Percentiles rank a stretch among this genome's conserved stretches.
These are phyloP conservation scores for Neogale vison DNA, from an alignment of 2,113 vertebrate species.

Conservation along the genomic window DNA sequence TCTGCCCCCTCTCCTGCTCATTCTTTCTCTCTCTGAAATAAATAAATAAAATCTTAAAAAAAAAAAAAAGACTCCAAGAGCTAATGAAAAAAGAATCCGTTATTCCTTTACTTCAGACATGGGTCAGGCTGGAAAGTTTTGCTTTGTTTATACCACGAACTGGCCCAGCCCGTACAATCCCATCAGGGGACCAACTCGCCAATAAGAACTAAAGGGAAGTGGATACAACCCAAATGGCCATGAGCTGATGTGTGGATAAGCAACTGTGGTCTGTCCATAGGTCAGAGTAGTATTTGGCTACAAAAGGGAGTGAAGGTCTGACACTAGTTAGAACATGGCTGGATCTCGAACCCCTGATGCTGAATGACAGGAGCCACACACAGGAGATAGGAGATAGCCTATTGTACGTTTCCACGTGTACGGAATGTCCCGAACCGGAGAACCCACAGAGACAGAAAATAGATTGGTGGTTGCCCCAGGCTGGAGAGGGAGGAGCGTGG, in stretches of 20 bases:
- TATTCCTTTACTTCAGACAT: not conserved
- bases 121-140: not conserved
- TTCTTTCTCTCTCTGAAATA: not conserved
- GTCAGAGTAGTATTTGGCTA: not conserved
- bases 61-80: not conserved
- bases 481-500: not conserved
- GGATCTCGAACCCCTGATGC: too few relatives aligned
- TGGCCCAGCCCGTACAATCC: accelerated
- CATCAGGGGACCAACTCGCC: not conserved
- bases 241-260: not conserved
- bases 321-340: not conserved
- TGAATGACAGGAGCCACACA: not conserved
- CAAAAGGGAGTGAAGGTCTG: not conserved
- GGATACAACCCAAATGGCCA: not conserved
- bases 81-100: not conserved
- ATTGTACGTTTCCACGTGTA: not conserved
- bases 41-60: not conserved
- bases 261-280: too few relatives aligned
- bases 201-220: not conserved
- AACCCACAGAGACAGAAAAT: not conserved
- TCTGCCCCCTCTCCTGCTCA: not conserved
- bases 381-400: not conserved
- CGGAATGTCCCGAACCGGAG: not conserved
- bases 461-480: not conserved
- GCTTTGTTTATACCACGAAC: not conserved